A percentile compares a stretch with the other conserved stretches of the same genome.
Conservation (phyloP, 2,797 vertebrate genomes). For the Stomatorhinus walkeri region DNA sequence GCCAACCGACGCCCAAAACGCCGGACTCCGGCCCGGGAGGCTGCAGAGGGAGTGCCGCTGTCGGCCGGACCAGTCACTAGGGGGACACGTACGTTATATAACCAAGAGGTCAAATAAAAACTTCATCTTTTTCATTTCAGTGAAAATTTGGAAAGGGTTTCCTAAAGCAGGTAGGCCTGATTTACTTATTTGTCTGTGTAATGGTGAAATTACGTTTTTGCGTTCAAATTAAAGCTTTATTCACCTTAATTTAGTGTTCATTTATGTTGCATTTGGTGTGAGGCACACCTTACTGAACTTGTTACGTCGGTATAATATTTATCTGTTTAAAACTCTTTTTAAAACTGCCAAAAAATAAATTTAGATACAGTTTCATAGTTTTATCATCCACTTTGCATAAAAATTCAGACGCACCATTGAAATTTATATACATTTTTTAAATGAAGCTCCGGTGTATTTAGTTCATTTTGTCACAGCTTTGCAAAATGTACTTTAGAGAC, state of each 20-base stretch:
- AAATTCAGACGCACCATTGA: background rate
- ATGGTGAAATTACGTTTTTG: background rate
- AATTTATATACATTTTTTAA: background rate
- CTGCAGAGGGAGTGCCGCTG: background rate
- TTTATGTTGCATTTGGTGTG: background rate
- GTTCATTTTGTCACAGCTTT: background rate
- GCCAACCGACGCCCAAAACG: background rate
- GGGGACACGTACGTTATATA: background rate
- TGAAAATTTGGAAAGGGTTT: background rate
- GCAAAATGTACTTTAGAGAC: background rate
- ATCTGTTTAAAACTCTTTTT: background rate
- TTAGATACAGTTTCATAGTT: background rate
- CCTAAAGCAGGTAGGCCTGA: slow-evolving; percentile 2
- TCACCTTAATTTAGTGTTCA: background rate
- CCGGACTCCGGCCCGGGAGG: background rate
- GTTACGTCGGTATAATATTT: background rate
- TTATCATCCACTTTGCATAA: background rate
- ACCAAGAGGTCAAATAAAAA: background rate
- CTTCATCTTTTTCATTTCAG: background rate
- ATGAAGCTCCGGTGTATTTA: background rate
- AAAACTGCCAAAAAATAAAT: background rate
- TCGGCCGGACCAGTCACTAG: background rate
- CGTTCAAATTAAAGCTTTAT: background rate
- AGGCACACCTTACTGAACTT: background rate
- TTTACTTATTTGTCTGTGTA: background rate